phyloP scores from a whole-genome alignment of 2,888 invertebrate species.

The Stenichneumon culpator region DNA sequence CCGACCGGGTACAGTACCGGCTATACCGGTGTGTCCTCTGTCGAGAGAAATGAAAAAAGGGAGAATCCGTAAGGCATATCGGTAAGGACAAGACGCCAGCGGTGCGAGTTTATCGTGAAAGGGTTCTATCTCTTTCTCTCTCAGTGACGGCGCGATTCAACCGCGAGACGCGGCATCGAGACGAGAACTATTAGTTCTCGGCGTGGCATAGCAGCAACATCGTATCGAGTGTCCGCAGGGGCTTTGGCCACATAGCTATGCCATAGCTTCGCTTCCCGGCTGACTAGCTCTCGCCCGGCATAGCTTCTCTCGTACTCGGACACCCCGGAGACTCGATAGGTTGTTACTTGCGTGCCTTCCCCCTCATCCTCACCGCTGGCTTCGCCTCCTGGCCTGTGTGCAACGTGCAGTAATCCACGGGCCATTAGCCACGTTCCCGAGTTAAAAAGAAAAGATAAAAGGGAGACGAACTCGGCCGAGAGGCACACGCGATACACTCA shows the following conservation, averaged over 20 bases:
- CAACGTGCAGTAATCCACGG: slow-evolving; percentile 78
- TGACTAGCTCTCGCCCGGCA: slow-evolving; percentile 42
- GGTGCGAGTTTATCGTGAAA: slow-evolving; percentile 46
- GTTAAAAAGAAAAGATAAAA: slow-evolving; percentile 46
- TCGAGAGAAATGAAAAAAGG: slow-evolving; percentile 15
- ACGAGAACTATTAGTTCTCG: slow-evolving; percentile 49
- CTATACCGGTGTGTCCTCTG: neutral
- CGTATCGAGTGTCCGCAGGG: slow-evolving; percentile 49
- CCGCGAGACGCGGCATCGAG: slow-evolving; percentile 23
- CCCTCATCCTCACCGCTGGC: slow-evolving; percentile 20
- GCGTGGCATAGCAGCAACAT: slow-evolving; percentile 37
- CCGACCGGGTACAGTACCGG: neutral
- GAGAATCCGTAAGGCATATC: slow-evolving; percentile 22
- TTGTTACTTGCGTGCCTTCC: slow-evolving; percentile 62
- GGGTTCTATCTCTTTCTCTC: slow-evolving; percentile 20
- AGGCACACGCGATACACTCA: slow-evolving; percentile 81
- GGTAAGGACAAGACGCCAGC: slow-evolving; percentile 36
- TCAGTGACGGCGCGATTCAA: slow-evolving; percentile 28
- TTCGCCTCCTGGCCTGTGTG: slow-evolving; percentile 42
- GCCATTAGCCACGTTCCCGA: slow-evolving; percentile 81
- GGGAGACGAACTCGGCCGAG: slow-evolving; percentile 18
- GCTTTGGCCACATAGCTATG: slow-evolving; percentile 28
- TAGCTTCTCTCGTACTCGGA: slow-evolving; percentile 48
- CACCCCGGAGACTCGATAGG: slow-evolving; percentile 65
- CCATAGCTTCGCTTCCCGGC: slow-evolving; percentile 51